Conservation (phyloP, 2,113 vertebrate species). For the Oncorhynchus mykiss region DNA sequence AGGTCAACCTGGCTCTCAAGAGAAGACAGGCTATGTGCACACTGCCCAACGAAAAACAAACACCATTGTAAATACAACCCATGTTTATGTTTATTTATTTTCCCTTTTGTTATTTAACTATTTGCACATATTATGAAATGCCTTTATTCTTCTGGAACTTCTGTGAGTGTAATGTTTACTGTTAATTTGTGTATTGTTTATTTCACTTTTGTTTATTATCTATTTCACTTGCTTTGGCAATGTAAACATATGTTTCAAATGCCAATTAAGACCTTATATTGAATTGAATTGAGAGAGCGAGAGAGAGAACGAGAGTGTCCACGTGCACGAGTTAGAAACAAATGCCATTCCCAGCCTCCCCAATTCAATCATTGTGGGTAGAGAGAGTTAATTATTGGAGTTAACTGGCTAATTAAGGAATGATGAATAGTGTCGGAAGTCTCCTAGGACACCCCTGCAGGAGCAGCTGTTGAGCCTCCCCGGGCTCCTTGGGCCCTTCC, state of each 20-base stretch:
- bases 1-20: no score
- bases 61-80: no score
- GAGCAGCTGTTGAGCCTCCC: slow-evolving; percentile 42
- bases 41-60: no score
- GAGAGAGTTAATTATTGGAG: slow-evolving; percentile 56
- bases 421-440: slow-evolving; percentile 52
- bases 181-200: no score
- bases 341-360: slow-evolving; percentile 37
- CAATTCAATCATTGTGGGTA: slow-evolving; percentile 46
- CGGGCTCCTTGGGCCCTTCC: slow-evolving; percentile 13
- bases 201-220: no score
- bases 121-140: no score
- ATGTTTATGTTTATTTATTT: no score
- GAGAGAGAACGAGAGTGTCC: neutral
- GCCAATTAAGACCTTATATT: no score
- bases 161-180: no score
- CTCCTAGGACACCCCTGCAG: slow-evolving; percentile 33
- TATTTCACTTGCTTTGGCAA: neutral
- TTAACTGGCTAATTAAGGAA: slow-evolving; percentile 57
- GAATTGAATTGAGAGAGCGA: slow-evolving; percentile 1
- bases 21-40: no score
- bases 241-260: neutral
- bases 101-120: no score
- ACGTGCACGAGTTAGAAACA: slow-evolving; percentile 3
- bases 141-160: no score